Conservation (phyloP, 2,797 vertebrate genomes). For the Neosilurus hyrtlii region DNA sequence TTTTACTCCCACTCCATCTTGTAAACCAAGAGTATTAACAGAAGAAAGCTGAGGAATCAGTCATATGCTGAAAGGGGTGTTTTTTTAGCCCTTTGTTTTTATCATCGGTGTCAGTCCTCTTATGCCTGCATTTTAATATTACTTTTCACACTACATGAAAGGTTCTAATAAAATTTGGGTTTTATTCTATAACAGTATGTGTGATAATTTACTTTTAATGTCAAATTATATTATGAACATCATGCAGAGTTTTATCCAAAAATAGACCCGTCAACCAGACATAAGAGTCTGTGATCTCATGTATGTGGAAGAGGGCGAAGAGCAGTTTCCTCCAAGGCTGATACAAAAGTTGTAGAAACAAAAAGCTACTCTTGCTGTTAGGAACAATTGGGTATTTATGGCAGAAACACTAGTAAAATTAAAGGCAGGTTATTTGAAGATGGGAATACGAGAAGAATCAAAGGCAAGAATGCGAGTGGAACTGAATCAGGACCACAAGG, state of each 20-base stretch:
- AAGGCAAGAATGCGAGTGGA: too few relatives aligned
- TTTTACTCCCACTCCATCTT: background rate
- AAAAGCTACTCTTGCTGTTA: background rate
- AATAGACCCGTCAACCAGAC: background rate
- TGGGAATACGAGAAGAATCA: too few relatives aligned
- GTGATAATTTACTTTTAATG: background rate
- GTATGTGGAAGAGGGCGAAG: background rate
- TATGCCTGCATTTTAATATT: background rate
- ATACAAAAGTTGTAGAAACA: background rate
- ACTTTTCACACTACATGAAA: background rate
- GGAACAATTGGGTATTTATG: background rate
- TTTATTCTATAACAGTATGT: background rate
- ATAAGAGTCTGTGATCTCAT: background rate
- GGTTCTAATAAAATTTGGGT: background rate
- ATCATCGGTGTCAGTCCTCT: background rate
- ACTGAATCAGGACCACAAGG: too few relatives aligned
- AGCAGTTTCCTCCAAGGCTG: background rate
- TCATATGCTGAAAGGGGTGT: background rate
- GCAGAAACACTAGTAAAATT: too few relatives aligned
- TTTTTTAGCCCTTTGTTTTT: background rate
- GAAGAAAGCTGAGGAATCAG: conserved; percentile 10
- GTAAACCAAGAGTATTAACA: conserved; percentile 41
- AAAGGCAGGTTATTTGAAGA: too few relatives aligned
- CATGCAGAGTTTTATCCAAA: background rate
- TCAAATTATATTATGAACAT: background rate